Evolutionary conservation across 2,797 vertebrate genomes (phyloP), one percentile per base, ranked within the genome.

Genomic region (Neosalanx taihuensis): DNA sequence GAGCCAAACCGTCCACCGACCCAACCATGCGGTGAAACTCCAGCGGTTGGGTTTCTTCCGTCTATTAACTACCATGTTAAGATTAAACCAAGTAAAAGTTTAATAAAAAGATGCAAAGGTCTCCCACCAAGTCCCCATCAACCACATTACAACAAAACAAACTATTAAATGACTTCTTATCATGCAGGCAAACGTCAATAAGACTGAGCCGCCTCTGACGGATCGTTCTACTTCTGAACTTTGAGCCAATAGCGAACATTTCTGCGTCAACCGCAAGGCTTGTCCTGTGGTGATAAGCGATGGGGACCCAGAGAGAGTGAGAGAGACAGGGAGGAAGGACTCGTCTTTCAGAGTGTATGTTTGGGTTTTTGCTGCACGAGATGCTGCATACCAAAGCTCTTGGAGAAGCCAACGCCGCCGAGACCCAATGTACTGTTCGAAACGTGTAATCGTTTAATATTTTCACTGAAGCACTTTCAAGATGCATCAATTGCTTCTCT

Each of bases 361-460:
- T 89, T 75, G 85, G 81, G 81, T 82, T 84, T 80, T 79, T 81
- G 79, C 65, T 67, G 86, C 86, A 88, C 74, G 79, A 81, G 15
- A 85, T 79, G 74, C 78, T 85, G 87, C 81, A 76, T 80, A 76
- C 85, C 87, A 85, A 81, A 78, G 72, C 79, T 76, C 26, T 0
- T 20, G n/a, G 6, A 64, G 71, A 67, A 76, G 76, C 83, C 84
- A 81, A 76, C 60, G 1, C 7, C 70, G 82, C 81, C 75, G 86
- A 68, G 81, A 89, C 76, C 7, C 41, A 46, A 41, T 0, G 77
- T 90, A 81, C 79, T 4, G 72, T 83, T 81, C 80, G 71, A 87
- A 86, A 80, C 65, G 73, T 69, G 73, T 35, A 84, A 79, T 70
- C 26, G 71, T 84, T 72, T 75, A 77, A 72, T 76, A 77, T 78